Conservation (phyloP, 2,888 invertebrate species). For the Chouioia cunea region DNA sequence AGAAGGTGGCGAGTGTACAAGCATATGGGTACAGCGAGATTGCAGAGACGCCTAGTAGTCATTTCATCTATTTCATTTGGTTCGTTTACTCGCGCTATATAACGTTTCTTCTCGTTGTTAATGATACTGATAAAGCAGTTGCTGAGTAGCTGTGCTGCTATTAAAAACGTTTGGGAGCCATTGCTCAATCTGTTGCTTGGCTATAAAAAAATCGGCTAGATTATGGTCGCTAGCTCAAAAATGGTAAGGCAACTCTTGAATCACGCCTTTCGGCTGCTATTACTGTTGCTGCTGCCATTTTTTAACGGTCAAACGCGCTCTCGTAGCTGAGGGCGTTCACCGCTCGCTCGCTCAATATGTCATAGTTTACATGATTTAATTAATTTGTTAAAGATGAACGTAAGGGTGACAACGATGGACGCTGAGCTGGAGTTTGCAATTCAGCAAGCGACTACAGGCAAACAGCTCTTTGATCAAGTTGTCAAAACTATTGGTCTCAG, state of each 20-base stretch:
- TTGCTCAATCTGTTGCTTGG: too few species aligned
- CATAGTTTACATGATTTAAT: neutral
- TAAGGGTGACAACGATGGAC: slow-evolving; percentile 99
- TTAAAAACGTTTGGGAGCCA: too few species aligned
- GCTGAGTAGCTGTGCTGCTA: too few species aligned
- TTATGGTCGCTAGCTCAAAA: slow-evolving; percentile 63
- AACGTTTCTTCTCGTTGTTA: too few species aligned
- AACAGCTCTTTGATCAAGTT: slow-evolving; percentile 99
- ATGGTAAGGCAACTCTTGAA: slow-evolving; percentile 58
- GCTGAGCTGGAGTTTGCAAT: slow-evolving; percentile 99
- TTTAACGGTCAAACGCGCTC: neutral
- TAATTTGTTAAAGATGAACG: slow-evolving; percentile 84
- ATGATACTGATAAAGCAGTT: too few species aligned
- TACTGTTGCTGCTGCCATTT: neutral
- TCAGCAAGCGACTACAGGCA: slow-evolving; percentile 99
- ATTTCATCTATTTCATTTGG: too few species aligned
- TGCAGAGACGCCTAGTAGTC: too few species aligned
- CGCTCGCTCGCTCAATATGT: neutral
- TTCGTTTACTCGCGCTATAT: too few species aligned
- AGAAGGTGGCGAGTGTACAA: too few species aligned
- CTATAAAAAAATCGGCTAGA: neutral
- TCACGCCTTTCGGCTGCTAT: neutral
- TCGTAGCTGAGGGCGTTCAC: neutral
- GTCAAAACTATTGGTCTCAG: slow-evolving; percentile 99
- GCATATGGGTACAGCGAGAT: too few species aligned